Evolutionary conservation across 2,888 invertebrate species (phyloP), one percentile per base, ranked within the genome.

Genomic region (Conistra vaccinii): DNA sequence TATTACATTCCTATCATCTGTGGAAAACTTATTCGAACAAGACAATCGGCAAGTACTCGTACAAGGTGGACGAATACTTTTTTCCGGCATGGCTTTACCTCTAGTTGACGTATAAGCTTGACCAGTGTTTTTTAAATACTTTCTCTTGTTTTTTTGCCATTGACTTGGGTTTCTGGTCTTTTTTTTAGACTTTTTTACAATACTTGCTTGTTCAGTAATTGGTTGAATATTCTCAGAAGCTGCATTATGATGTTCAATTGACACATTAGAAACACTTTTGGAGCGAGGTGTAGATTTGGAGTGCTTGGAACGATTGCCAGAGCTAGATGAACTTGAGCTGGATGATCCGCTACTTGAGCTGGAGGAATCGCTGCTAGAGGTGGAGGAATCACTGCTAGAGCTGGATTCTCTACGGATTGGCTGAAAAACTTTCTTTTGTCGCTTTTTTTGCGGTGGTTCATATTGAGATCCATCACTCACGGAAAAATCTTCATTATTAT

Each of bases 281-380:
- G 60, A 60, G 35, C 60, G 32, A 60, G 32, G 23, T 60, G 60
- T 35, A 60, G 60, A 60, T 60, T 35, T 60, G 1, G 60, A 60
- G 60, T 60, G 23, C 32, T 60, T 35, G 60, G 32, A 60, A 60
- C 32, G 60, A 23, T 10, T 60, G 60, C 60, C 60, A 35, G 60
- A 60, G 60, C 58, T 60, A 29, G 58, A 35, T 35, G 57, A 29
- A 29, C 57, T 58, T 58, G 12, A 39, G 39, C 42, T 42, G 42
- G 12, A 42, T 42, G 39, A 42, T 42, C 39, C 39, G 12, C 39
- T 12, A 42, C 39, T 42, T 12, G 39, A 42, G 39, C 39, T 42
- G 39, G 12, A 10, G 42, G 42, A 42, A 2, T 39, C 39, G 39
- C 39, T 39, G 39, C 39, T 39, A 39, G 39, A 39, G 39, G 39